Evolutionary conservation across 2,113 vertebrate species (phyloP), one percentile per base, ranked within the genome.

Genomic region (Australoheros scitulus): DNA sequence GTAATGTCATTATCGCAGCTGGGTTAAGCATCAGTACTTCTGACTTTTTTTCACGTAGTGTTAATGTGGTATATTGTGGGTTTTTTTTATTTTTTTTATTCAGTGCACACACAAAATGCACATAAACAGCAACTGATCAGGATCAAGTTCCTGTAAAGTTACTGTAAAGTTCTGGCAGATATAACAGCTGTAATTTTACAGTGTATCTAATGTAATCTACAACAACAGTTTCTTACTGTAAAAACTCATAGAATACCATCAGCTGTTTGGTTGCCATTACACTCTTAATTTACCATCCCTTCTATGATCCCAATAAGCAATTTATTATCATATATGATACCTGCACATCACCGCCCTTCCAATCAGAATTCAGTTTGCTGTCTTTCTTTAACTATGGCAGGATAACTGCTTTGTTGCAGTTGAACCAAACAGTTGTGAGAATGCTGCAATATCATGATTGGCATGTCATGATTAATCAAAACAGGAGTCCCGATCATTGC

Each of bases 1-100:
- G 22, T 32, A 81, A 87, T 77, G 6, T 14, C 15, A 77, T 82
- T 34, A 20, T n/a, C 26, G 74, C 70, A 38, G 63, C 57, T 26
- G 9, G n/a, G 11, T 68, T 75, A 32, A 58, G 77, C 58, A 58
- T 74, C n/a, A 70, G 9, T 9, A 22, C 4, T 50, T 68, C 22
- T 18, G 64, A 68, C 64, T 70, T 70, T 70, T 50, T 36, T 36
- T 9, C 64, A 4, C 22, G 41, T 18, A 58, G 22, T 7, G 9
- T 17, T 17, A 2, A 24, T 0, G 1, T 59, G 38, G 5, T 57
- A 15, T n/a, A 38, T 38, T 50, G 11, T 70, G 1, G n/a, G n/a
- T n/a, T n/a, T n/a, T n/a, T n/a, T 17, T 14, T 15, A 32, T 6
- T 70, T 17, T 34, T 34, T 34, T 6, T 3, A 52, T 32, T 7